Evolutionary conservation across 2,888 invertebrate species (phyloP).

Genomic region (Oeneis ivallda): DNA sequence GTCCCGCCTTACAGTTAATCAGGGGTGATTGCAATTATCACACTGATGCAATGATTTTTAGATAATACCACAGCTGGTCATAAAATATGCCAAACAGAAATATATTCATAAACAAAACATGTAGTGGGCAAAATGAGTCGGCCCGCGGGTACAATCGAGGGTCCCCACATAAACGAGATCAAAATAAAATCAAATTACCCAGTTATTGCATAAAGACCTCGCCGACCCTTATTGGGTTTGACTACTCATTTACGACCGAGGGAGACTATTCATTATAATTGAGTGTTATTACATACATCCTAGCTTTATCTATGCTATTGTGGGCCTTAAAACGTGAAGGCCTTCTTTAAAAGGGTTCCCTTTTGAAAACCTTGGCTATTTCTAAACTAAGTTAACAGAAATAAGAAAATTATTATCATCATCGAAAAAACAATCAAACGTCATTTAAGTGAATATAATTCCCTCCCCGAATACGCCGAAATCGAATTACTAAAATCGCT

Average conservation of each 20-base stretch:
- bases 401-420: too few relatives aligned
- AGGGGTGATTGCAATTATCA: too few relatives aligned
- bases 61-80: neutral
- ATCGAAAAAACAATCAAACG: constrained; percentile 17
- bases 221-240: constrained; percentile 52
- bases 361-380: too few relatives aligned
- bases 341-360: neutral
- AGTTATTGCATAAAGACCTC: constrained; percentile 49
- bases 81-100: neutral
- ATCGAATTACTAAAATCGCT: constrained; percentile 60
- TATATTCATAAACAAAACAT: constrained; percentile 21
- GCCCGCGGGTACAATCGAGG: constrained; percentile 59
- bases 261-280: constrained; percentile 30
- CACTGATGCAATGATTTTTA: too few relatives aligned
- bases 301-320: neutral
- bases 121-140: constrained; percentile 42
- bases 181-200: constrained; percentile 59
- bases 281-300: constrained; percentile 1
- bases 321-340: too few relatives aligned
- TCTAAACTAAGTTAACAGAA: too few relatives aligned
- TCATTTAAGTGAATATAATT: constrained; percentile 33
- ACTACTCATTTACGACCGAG: constrained; percentile 8
- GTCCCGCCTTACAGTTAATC: too few relatives aligned
- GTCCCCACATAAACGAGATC: constrained; percentile 62
- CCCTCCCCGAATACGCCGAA: constrained; percentile 52